Base-by-base conservation (phyloP, 2,113 vertebrate species). In the Lynx canadensis region DNA sequence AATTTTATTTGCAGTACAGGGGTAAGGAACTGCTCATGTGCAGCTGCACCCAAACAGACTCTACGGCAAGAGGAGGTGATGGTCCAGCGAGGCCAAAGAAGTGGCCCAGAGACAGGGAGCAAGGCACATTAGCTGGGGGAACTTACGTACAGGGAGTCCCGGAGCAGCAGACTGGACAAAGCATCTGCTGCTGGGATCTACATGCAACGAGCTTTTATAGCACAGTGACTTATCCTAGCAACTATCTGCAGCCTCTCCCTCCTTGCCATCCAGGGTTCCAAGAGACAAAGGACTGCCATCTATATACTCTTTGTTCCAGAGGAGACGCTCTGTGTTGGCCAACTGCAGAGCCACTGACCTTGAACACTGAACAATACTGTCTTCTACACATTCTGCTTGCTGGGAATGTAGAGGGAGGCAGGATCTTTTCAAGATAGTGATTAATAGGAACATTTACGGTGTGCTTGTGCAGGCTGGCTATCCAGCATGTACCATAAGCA, bases 1-100 rank as follows among this genome's bases (percentile, higher is more conserved):
- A n/a, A 8, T 1, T 16, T 12, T n/a, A 19, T 25, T 29, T 69
- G 57, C 6, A 57, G 0, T 27, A 21, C 2, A 33, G 27, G 14
- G 1, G 0, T 33, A 4, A 19, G 5, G 2, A 11, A 48, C 25
- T 45, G 10, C 55, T 16, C 12, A 23, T 7, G 25, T 27, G 16
- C 41, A 29, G 14, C 41, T 18, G 14, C 74, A 76, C 41, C 14
- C 73, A 29, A 29, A 41, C 27, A 48, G 27, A 31, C 41, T 45
- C 13, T 29, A 48, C 48, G 27, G 27, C 41, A 31, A 31, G 27
- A 27, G 41, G 9, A 14, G 14, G 27, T 2, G 41, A 31, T 78
- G 14, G 74, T 78, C 74, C 7, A 29, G 27, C 41, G 10, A 31
- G 74, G 27, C 27, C 14, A 0, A 78, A 48, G 41, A 48, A 48